Conservation (phyloP, 2,797 vertebrate species). For the Steatocranus sp. region DNA sequence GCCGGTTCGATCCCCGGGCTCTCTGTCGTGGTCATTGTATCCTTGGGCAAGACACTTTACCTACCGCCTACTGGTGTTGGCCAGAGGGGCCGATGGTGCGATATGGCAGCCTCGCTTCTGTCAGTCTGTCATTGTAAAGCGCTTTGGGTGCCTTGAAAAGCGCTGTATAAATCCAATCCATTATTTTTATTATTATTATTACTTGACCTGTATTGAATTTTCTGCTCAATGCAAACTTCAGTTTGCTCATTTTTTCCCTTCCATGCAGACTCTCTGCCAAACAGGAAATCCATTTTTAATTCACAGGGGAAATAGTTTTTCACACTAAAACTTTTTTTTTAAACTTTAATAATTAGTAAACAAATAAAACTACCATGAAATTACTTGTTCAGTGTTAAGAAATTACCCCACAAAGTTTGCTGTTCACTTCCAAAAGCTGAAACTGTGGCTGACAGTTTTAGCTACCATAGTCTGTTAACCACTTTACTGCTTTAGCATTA, state of each 20-base stretch:
- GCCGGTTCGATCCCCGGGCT: too few species aligned
- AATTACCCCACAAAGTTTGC: neutral
- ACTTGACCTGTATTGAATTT: neutral
- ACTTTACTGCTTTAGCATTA: neutral
- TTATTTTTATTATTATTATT: too few species aligned
- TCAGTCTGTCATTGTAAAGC: too few species aligned
- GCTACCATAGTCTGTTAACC: accelerated
- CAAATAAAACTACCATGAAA: neutral
- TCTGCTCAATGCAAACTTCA: neutral
- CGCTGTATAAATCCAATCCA: too few species aligned
- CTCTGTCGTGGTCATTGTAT: too few species aligned
- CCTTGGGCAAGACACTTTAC: too few species aligned
- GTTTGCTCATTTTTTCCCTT: neutral
- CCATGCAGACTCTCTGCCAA: accelerated
- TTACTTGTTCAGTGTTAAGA: neutral
- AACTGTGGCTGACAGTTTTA: neutral
- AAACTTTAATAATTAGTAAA: neutral
- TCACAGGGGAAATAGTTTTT: neutral
- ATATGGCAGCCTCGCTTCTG: too few species aligned
- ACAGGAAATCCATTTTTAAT: neutral
- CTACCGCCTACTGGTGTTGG: too few species aligned
- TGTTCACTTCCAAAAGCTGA: neutral
- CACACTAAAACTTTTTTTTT: neutral
- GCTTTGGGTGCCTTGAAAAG: too few species aligned
- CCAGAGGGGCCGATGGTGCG: too few species aligned